Percentiles rank a stretch among this genome's conserved stretches.
Conservation (phyloP, 2,113 vertebrate species). For the Melanocharis versteri region DNA sequence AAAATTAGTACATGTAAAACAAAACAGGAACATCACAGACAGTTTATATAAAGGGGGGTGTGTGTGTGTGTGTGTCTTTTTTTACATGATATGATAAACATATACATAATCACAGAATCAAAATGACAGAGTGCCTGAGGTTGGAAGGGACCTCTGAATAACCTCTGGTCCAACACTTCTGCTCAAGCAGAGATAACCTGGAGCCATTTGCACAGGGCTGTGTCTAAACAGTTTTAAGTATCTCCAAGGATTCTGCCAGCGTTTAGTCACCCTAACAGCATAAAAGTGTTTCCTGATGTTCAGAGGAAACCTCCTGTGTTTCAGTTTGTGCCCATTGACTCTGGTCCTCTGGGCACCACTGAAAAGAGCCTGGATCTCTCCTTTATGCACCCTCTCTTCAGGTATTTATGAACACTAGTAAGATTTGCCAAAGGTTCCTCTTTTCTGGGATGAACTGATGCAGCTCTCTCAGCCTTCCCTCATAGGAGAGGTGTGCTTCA, state of each 20-base stretch:
- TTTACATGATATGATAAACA: background rate
- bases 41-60: background rate
- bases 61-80: background rate
- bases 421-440: background rate
- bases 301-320: background rate
- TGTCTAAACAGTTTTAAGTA: background rate
- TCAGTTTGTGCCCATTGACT: background rate
- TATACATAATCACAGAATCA: background rate
- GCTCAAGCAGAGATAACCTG: background rate
- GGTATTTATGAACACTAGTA: background rate
- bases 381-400: background rate
- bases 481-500: background rate
- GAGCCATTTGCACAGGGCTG: background rate
- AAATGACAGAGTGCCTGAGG: background rate
- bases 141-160: background rate
- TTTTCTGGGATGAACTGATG: background rate
- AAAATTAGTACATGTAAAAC: background rate
- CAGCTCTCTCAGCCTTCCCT: background rate
- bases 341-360: background rate
- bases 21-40: background rate
- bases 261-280: background rate
- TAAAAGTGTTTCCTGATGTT: background rate
- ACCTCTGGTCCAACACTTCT: background rate
- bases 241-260: background rate
- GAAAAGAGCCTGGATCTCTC: background rate